These are phyloP conservation scores for Halcyon chelicuti DNA, from an alignment of 2,797 vertebrate genomes.

Conservation along the genomic window DNA sequence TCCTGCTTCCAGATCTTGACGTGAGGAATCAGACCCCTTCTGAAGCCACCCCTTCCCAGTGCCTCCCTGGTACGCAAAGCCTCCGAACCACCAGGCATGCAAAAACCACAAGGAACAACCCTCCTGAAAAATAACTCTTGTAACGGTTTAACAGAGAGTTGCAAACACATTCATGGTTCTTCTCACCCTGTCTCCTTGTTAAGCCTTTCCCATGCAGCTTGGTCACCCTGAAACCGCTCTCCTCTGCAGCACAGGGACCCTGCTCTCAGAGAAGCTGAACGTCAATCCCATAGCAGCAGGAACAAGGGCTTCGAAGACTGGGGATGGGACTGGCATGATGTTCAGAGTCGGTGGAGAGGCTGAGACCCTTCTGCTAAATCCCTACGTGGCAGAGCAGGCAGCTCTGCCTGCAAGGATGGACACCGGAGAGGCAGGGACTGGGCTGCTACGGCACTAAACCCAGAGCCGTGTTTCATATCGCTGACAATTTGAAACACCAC, in stretches of 20 bases:
- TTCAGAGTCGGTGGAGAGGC: not conserved
- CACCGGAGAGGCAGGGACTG: not conserved
- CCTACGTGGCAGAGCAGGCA: not conserved
- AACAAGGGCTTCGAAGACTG: not conserved
- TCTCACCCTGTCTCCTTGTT: not conserved
- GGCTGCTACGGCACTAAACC: not conserved
- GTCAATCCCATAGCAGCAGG: not conserved
- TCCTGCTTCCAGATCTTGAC: not conserved
- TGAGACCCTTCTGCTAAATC: not conserved
- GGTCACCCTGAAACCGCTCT: not conserved
- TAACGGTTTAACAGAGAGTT: not conserved
- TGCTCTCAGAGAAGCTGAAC: not conserved
- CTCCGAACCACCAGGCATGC: not conserved
- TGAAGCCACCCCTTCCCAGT: not conserved
- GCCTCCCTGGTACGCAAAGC: not conserved
- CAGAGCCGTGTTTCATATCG: fast-evolving
- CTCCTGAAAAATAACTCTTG: not conserved
- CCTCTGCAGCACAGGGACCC: fast-evolving
- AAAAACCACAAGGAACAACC: not conserved
- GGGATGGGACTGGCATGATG: not conserved
- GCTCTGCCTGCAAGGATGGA: not conserved
- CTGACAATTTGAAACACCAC: not conserved
- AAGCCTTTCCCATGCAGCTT: not conserved
- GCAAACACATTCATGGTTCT: not conserved
- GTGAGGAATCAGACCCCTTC: not conserved